phyloP scores from a whole-genome alignment of 2,113 vertebrate genomes.

The Chloropsis cyanopogon region DNA sequence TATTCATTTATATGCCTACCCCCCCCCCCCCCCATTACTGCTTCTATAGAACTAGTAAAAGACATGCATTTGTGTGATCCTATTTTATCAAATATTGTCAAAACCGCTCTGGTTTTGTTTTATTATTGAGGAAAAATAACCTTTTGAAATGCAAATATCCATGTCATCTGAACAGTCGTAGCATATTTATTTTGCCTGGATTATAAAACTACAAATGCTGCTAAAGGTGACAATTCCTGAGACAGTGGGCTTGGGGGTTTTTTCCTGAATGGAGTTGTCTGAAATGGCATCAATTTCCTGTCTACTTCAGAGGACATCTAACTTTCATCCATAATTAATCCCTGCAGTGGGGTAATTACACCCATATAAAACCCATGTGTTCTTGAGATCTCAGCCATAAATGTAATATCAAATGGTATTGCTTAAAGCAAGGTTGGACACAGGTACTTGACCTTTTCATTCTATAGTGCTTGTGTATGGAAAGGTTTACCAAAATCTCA shows the following conservation, averaged over 20 bases:
- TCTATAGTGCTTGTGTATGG: background rate
- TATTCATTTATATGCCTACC: background rate
- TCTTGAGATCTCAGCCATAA: background rate
- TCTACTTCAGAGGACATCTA: background rate
- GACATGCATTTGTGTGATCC: background rate
- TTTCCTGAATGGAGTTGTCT: background rate
- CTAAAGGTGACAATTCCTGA: background rate
- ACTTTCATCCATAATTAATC: constrained; percentile 6
- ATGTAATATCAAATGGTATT: background rate
- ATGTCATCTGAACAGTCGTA: background rate
- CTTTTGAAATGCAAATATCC: background rate
- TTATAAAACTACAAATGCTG: background rate
- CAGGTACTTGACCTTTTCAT: background rate
- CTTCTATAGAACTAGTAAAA: background rate
- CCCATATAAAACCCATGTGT: background rate
- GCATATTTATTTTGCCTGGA: background rate
- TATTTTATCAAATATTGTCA: background rate
- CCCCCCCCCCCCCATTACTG: background rate
- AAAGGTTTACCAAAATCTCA: background rate
- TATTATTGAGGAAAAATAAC: background rate
- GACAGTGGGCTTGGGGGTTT: background rate
- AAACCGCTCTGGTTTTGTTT: background rate
- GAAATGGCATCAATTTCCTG: background rate
- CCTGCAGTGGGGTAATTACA: background rate
- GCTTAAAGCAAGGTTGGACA: background rate